These are phyloP conservation scores for Limnephilus lunatus DNA, from an alignment of 2,888 invertebrate genomes.

Conservation along the genomic window DNA sequence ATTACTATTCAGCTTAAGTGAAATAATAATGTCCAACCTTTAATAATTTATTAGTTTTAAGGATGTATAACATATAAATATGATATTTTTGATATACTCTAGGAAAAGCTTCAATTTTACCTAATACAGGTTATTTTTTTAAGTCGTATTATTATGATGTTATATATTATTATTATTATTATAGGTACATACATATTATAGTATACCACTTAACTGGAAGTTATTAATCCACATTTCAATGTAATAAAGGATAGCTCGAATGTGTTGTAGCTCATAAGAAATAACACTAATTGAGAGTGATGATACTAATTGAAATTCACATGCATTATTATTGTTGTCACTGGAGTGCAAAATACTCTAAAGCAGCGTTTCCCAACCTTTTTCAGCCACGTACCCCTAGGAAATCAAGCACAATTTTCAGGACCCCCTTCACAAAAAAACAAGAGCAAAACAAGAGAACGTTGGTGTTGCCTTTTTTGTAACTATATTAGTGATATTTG, in stretches of 20 bases:
- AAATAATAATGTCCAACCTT: not conserved
- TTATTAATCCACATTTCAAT: not conserved
- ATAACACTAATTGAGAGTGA: not conserved
- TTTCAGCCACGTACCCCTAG: too few relatives aligned
- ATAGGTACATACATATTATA: not conserved
- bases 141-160: not conserved
- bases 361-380: too few relatives aligned
- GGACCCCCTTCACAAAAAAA: too few relatives aligned
- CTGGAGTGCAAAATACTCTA: not conserved
- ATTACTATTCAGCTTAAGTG: not conserved
- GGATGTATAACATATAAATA: not conserved
- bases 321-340: not conserved
- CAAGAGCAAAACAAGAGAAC: too few relatives aligned
- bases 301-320: not conserved
- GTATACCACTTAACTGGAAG: not conserved
- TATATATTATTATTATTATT: not conserved
- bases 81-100: slow-evolving; percentile 18
- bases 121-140: slow-evolving; percentile 7
- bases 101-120: slow-evolving; percentile 5
- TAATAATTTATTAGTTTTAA: slow-evolving; percentile 2
- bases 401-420: too few relatives aligned
- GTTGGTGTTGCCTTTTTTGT: too few relatives aligned
- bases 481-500: too few relatives aligned
- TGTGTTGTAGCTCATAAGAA: not conserved
- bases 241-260: not conserved